Base-by-base conservation (phyloP, 2,888 invertebrate genomes). In the Mesorhabditis sp. region DNA sequence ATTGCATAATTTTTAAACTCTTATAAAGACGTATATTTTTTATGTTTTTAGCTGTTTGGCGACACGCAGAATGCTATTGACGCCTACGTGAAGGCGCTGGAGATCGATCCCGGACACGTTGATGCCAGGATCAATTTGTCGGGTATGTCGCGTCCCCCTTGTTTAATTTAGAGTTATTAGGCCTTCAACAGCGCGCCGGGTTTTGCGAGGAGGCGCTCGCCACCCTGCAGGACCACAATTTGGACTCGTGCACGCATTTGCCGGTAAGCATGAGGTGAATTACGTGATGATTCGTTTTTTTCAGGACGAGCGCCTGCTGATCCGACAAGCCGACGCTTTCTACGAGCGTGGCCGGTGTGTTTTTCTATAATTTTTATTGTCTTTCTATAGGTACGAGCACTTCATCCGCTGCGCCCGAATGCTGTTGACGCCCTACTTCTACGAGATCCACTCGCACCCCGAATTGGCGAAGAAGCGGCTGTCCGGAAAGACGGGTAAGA, bases 351-450 rank as follows among this genome's bases (percentile, higher is more conserved):
- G 58, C 7, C 58, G 58, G 65, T 77, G 71, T 28, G 66, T 76
- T 5, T 7, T 7, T 4, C 15, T 45, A 28, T 67, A n/a, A 3
- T 63, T 63, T 63, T 63, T 7, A 28, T 13, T n/a, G 10, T 65
- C 2, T 65, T 65, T 15, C 2, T 3, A 15, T 50, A 43, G 28
- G 43, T 65, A 5, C 44, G 15, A 65, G 4, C 42, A 44, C 4
- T 43, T 68, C 7, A 67, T 62, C 43, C 28, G 67, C 10, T 65
- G 72, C 43, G 68, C 68, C 10, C 72, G 84, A 5, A 76, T 84
- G 77, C 72, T 84, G 58, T 74, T 84, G 28, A 78, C 80, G 6
- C 84, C 84, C 4, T 80, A 84, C 67, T 84, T 84, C 73, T 83
- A 80, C 69, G 72, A 76, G 70, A 71, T 80, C 13, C 75, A 81